phyloP scores from a whole-genome alignment of 2,113 vertebrate genomes.

The Bungarus multicinctus region DNA sequence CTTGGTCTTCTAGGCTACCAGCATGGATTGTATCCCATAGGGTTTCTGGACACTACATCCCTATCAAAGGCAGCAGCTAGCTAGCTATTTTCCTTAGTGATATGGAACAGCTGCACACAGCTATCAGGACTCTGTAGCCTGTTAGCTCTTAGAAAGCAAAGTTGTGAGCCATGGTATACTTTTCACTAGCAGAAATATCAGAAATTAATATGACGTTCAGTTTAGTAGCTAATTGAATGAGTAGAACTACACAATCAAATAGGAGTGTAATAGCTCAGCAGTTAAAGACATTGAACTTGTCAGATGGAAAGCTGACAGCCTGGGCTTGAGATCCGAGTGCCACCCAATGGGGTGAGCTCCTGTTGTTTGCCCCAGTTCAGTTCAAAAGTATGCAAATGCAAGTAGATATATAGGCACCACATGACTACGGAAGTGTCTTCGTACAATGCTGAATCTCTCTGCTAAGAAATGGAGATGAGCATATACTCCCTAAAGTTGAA shows the following conservation, averaged over 20 bases:
- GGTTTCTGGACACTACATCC: not conserved
- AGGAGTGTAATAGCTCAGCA: not conserved
- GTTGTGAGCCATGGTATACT: not conserved
- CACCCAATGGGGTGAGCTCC: not conserved
- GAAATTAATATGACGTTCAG: not conserved
- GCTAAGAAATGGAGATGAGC: not conserved
- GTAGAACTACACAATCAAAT: not conserved
- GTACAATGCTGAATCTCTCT: not conserved
- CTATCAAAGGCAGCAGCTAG: constrained; percentile 27
- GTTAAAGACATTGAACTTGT: not conserved
- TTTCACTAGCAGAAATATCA: not conserved
- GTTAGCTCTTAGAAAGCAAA: not conserved
- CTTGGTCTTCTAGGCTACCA: not conserved
- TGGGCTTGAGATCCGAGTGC: not conserved
- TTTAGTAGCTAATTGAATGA: not conserved
- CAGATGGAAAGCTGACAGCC: not conserved
- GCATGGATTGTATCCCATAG: not conserved
- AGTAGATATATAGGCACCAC: not conserved
- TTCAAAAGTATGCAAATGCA: not conserved
- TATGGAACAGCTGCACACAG: constrained; percentile 31
- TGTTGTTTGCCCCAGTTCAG: not conserved
- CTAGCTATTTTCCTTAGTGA: not conserved
- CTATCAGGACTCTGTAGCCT: not conserved
- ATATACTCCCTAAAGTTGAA: not conserved
- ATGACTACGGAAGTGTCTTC: not conserved